Evolutionary conservation across 1,140 invertebrate species (phyloP).

Genomic region (fruit fly (Drosophila melanogaster)): Release_6_plus_ISO1_MT NT_037436.4:8040001-8040500

Average conservation of each 20-base stretch:
- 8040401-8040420: slow-evolving; percentile 49
- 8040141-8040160: slow-evolving; percentile 36
- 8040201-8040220: slow-evolving; percentile 44
- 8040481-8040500: slow-evolving; percentile 19
- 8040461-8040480: slow-evolving; percentile 42
- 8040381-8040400: slow-evolving; percentile 26
- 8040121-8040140: not conserved
- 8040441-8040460: slow-evolving; percentile 43
- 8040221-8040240: slow-evolving; percentile 65
- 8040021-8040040: not conserved
- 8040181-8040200: slow-evolving; percentile 20
- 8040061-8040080: slow-evolving; percentile 71
- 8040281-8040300: not conserved
- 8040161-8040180: slow-evolving; percentile 17
- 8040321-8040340: slow-evolving; percentile 1
- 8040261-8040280: slow-evolving; percentile 47
- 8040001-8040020: slow-evolving; percentile 89
- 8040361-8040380: slow-evolving; percentile 2
- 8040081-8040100: slow-evolving; percentile 33
- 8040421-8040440: slow-evolving; percentile 72
- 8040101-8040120: slow-evolving; percentile 37
- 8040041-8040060: slow-evolving; percentile 26
- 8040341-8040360: slow-evolving; percentile 13
- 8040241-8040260: slow-evolving; percentile 29
- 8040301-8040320: not conserved